Base-by-base conservation (phyloP, 2,797 vertebrate species). In the Platyrinchus mystaceus region DNA sequence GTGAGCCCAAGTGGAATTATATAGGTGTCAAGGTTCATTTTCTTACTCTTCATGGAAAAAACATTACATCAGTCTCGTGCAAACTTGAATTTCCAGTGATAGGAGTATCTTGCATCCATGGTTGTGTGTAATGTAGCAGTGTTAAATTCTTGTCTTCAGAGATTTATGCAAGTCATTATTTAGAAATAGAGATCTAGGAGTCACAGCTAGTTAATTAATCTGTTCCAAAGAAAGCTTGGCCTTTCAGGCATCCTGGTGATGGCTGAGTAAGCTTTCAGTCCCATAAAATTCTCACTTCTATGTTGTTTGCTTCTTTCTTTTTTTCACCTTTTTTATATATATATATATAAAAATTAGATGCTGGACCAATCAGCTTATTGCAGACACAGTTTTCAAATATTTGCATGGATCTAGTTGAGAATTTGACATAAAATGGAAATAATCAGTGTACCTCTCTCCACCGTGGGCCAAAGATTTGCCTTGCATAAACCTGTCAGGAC, bases 141-240 rank as follows among this genome's bases (percentile, higher is more conserved):
- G 95, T 96, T 76, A 92, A 95, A 94, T 96, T 97, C 96, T 97
- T 96, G 85, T 96, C 95, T 96, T 96, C 75, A 17, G 95, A 97
- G 96, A 97, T 97, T 97, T 95, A 95, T 94, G 80, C 92, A 95
- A 97, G 94, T 95, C 55, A 43, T 98, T 97, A 97, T 95, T 97
- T 98, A 97, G 97, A 97, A 97, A 96, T 82, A 96, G 95, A 97
- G 94, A 97, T 95, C 95, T 94, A 94, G 93, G 94, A 96, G 94
- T 97, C 96, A 97, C 90, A 97, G 96, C 96, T 95, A 96, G 93
- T 95, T 97, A 97, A 97, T 97, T 97, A 97, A 97, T 97, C 93
- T 96, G 86, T 94, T 92, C 87, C 87, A 97, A 93, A 81, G 90
- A 95, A 97, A 97, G 73, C 58, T 79, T 97, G 96, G 94, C 97